These are phyloP conservation scores for Xiphophorus birchmanni DNA, from an alignment of 2,797 vertebrate species.

Conservation along the genomic window DNA sequence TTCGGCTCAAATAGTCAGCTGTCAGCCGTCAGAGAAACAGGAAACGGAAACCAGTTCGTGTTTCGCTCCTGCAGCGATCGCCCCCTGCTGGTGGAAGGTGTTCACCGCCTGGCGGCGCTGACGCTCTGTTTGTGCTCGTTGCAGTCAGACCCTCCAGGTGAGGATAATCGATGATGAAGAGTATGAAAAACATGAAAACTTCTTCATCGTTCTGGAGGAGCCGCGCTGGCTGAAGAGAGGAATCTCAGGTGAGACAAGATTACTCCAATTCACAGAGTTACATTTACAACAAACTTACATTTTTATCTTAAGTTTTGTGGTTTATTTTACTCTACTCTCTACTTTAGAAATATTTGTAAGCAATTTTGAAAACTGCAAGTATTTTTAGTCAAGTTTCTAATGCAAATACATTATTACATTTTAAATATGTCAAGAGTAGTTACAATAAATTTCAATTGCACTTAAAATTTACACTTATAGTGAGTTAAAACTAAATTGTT, in stretches of 20 bases:
- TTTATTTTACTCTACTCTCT: too few relatives aligned
- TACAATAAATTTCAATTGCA: too few relatives aligned
- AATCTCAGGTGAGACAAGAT: constrained; percentile 82
- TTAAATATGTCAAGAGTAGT: too few relatives aligned
- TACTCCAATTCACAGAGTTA: neutral
- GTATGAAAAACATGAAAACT: constrained; percentile 92
- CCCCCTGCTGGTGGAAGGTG: constrained; percentile 18
- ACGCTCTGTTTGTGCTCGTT: constrained; percentile 25
- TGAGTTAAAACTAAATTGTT: too few relatives aligned
- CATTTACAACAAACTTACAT: neutral
- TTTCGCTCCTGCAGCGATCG: too few relatives aligned
- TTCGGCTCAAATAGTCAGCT: neutral
- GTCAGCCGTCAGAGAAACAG: constrained; percentile 23
- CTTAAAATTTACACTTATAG: too few relatives aligned
- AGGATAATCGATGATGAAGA: constrained; percentile 91
- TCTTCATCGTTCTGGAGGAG: constrained; percentile 89
- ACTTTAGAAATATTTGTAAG: too few relatives aligned
- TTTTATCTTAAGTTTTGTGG: too few relatives aligned
- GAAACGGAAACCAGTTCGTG: neutral
- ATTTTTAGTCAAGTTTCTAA: too few relatives aligned
- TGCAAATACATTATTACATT: too few relatives aligned
- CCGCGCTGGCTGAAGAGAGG: constrained; percentile 91
- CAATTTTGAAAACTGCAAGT: too few relatives aligned
- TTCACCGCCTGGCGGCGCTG: neutral
- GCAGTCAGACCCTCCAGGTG: constrained; percentile 86